Evolutionary conservation across 2,888 invertebrate genomes (phyloP), one percentile per base, ranked within the genome.

Genomic region (Andricus quercusramuli): DNA sequence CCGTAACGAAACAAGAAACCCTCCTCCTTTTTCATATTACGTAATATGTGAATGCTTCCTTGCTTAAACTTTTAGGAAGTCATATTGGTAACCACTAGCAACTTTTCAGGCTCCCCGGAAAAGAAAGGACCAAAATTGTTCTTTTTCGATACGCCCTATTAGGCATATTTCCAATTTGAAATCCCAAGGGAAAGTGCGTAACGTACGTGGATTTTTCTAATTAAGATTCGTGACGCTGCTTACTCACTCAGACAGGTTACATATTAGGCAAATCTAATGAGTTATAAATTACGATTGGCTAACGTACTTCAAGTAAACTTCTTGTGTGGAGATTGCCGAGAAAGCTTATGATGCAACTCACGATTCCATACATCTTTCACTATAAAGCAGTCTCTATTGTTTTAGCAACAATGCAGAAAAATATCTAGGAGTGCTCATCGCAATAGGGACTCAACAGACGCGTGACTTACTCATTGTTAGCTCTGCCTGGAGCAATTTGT

Each of bases 241-340:
- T 80, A 78, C 79, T 83, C 82, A 83, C 78, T 82, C 79, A 81
- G 82, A 82, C 82, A 80, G 81, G 82, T 74, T 80, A 85, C 86
- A 83, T 88, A 87, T 89, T 89, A 88, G 88, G 88, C 83, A 85
- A 88, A 81, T 84, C 82, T 84, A 85, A 83, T 86, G 78, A 83
- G 82, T 83, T 88, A 88, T 89, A 89, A 89, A 88, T 89, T 87
- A 87, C 86, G 87, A 89, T 89, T 88, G 87, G 87, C 84, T 83
- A 88, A 89, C 80, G 80, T 80, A 82, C 77, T 79, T 83, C 81
- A 82, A 79, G 84, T 85, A 79, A 80, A 78, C 78, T 81, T 85
- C 82, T 85, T 82, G 70, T 84, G 85, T 77, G 84, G 82, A 85
- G 85, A 84, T 82, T 82, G 76, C 77, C 84, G 86, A 81, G 89